Evolutionary conservation across 2,888 invertebrate genomes (phyloP).

Genomic region (Thyatira batis): DNA sequence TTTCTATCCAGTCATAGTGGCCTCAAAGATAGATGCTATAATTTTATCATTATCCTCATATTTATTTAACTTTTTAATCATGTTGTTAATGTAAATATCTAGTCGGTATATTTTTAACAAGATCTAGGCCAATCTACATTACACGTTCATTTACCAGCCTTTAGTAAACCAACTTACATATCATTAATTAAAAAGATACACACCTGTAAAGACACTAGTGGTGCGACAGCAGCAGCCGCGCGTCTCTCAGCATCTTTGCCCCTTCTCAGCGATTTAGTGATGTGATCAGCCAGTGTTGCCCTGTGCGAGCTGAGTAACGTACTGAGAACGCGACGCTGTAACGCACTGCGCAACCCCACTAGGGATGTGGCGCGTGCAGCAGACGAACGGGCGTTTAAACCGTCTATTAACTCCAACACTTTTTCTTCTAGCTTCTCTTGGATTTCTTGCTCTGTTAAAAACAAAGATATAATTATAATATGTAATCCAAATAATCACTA

Average conservation of each 20-base stretch:
- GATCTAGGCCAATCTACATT: too few relatives aligned
- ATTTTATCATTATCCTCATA: too few relatives aligned
- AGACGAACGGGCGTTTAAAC: conserved; percentile 93
- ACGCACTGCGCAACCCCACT: conserved; percentile 86
- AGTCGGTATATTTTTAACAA: too few relatives aligned
- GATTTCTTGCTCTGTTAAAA: conserved; percentile 74
- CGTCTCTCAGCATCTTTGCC: conserved; percentile 92
- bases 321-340: conserved; percentile 90
- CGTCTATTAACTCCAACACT: conserved; percentile 92
- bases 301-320: conserved; percentile 89
- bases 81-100: too few relatives aligned
- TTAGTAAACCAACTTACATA: too few relatives aligned
- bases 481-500: not conserved
- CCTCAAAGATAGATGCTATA: too few relatives aligned
- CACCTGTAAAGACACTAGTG: conserved; percentile 92
- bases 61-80: too few relatives aligned
- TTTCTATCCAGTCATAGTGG: too few relatives aligned
- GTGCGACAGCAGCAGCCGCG: conserved; percentile 90
- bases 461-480: not conserved
- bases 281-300: conserved; percentile 90
- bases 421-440: conserved; percentile 92
- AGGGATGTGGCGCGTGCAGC: conserved; percentile 90
- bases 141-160: too few relatives aligned
- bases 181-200: too few relatives aligned
- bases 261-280: conserved; percentile 91